Base-by-base conservation (phyloP, 2,113 vertebrate species). In the Albula goreensis region DNA sequence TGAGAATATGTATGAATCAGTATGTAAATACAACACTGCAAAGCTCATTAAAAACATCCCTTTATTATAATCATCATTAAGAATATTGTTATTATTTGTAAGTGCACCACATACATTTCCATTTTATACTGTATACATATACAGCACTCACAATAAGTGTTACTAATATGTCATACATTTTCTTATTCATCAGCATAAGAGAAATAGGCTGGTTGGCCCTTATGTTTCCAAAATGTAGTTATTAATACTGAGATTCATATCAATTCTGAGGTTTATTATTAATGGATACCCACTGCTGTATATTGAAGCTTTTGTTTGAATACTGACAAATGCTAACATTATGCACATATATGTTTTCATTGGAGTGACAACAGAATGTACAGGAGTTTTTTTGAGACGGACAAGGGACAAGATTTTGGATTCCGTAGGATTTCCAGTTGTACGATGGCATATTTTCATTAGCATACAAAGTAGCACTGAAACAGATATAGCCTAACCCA, bases 61-160 rank as follows among this genome's bases (percentile, higher is more conserved):
- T 93, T 94, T 93, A 94, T 94, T 94, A 88, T 91, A 82, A 89
- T 52, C 89, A 89, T 89, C 83, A 92, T 90, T 15, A 84, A 88
- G 88, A 49, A 91, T 91, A 91, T 88, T 83, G 87, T 85, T 89
- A 86, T 83, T 90, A 90, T 52, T 56, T 78, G 81, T 89, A 86
- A 88, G 89, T 92, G 91, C 90, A 93, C 90, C 87, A 90, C 86
- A 80, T 90, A 81, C 87, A 86, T 80, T 85, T 85, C 19, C n/a
- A 63, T 77, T 81, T 52, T 82, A 57, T 63, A 50, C 53, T 85
- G 78, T 78, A 81, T 84, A 81, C 56, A 77, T 80, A 70, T 60
- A 77, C 50, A 52, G 51, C 15, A 79, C 78, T 83, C 56, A 63
- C 81, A 66, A 63, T 56, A n/a, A 4, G 85, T 49, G 50, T 22